Evolutionary conservation across 2,888 invertebrate species (phyloP).

Genomic region (Eretmocerus hayati): DNA sequence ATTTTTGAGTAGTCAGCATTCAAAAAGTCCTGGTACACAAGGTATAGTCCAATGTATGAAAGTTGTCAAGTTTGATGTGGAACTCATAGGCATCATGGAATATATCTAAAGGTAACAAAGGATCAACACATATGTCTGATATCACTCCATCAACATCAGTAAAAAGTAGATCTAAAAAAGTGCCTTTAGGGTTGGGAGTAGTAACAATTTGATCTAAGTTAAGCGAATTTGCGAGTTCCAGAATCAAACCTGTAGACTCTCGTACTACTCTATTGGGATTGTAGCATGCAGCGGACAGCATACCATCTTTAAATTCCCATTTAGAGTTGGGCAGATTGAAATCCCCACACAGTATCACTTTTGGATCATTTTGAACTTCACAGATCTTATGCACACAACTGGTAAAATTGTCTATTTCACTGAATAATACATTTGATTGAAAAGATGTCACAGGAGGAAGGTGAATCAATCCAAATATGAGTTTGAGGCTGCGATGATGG

Average conservation of each 20-base stretch:
- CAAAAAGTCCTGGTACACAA: too few relatives aligned
- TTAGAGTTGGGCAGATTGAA: neutral
- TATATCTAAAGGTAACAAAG: neutral
- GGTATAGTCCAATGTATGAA: too few relatives aligned
- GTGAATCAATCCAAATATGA: too few relatives aligned
- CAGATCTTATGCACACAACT: neutral
- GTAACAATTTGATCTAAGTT: neutral
- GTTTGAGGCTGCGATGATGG: too few relatives aligned
- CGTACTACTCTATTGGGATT: neutral
- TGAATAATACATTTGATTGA: neutral
- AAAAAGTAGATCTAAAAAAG: neutral
- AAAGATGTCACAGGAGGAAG: neutral
- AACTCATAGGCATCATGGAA: neutral
- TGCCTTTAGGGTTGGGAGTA: neutral
- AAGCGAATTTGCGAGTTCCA: neutral
- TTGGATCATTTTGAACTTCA: neutral
- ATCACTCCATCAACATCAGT: neutral
- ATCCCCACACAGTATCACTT: neutral
- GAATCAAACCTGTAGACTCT: neutral
- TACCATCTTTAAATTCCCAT: neutral
- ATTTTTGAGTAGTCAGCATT: neutral
- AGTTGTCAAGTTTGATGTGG: too few relatives aligned
- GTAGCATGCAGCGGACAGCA: neutral
- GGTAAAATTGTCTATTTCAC: neutral
- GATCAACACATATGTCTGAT: neutral